Evolutionary conservation across 2,113 vertebrate genomes (phyloP).

Genomic region (Pelusios castaneus): DNA sequence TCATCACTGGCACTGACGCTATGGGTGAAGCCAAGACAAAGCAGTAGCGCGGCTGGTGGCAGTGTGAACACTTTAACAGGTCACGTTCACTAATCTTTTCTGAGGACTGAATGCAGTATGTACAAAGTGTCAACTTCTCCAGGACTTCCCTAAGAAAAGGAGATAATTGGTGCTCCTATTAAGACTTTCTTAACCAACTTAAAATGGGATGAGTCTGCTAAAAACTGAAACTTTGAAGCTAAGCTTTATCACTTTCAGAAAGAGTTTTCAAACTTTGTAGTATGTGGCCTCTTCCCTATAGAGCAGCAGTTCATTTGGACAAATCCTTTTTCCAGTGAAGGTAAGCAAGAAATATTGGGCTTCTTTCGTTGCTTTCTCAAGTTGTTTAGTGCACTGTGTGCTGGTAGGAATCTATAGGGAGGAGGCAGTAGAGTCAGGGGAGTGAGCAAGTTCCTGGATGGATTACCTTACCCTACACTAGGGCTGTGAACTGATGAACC

Average conservation of each 20-base stretch:
- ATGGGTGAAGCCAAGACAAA: not conserved
- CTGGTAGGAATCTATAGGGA: not conserved
- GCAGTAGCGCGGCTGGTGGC: not conserved
- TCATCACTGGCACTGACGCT: not conserved
- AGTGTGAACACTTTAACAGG: not conserved
- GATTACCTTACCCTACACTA: not conserved
- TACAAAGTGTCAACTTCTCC: not conserved
- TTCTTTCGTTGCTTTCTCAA: not conserved
- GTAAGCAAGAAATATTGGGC: no score
- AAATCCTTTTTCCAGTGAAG: not conserved
- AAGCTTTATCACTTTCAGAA: not conserved
- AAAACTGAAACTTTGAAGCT: not conserved
- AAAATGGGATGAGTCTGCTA: not conserved
- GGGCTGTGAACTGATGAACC: slow-evolving; percentile 12
- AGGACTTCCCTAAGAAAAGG: not conserved
- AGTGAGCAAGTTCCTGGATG: not conserved
- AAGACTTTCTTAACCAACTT: not conserved
- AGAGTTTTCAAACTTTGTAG: not conserved
- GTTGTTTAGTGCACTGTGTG: not conserved
- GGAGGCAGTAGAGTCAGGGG: not conserved
- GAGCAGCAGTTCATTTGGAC: not conserved
- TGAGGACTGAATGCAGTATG: not conserved
- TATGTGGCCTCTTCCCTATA: not conserved
- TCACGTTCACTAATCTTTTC: no score
- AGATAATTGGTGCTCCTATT: not conserved